Percentiles rank a stretch among this genome's conserved stretches.
Conservation (phyloP, 2,888 invertebrate species). For the Drosophila seclusa region DNA sequence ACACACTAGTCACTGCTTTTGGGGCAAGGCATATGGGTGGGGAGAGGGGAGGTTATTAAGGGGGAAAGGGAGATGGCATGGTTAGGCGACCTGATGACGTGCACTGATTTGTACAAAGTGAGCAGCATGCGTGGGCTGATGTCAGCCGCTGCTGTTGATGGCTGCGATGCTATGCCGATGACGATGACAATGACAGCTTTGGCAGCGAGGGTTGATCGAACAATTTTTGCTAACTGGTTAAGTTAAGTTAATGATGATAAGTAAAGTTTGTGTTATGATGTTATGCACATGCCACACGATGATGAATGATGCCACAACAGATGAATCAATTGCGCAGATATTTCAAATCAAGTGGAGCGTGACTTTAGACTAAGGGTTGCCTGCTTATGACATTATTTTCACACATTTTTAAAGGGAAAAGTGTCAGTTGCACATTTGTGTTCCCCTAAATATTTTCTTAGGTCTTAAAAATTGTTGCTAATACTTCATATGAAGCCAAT, state of each 20-base stretch:
- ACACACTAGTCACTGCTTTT: slow-evolving; percentile 10
- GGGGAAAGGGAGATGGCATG: neutral
- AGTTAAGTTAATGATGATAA: neutral
- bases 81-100: slow-evolving; percentile 58
- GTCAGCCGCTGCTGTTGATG: slow-evolving; percentile 30
- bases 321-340: slow-evolving; percentile 40
- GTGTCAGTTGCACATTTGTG: neutral
- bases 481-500: neutral
- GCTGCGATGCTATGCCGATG: slow-evolving; percentile 8
- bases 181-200: slow-evolving; percentile 46
- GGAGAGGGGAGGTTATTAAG: neutral
- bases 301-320: slow-evolving; percentile 43
- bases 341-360: neutral
- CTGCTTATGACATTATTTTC: neutral
- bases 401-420: too few relatives aligned
- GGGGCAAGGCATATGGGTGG: slow-evolving; percentile 8
- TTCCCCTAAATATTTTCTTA: neutral
- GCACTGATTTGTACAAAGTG: slow-evolving; percentile 65
- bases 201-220: slow-evolving; percentile 64
- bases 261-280: slow-evolving; percentile 36
- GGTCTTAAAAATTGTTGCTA: rapidly evolving
- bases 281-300: slow-evolving; percentile 10
- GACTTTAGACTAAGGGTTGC: neutral
- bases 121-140: slow-evolving; percentile 48
- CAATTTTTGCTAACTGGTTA: slow-evolving; percentile 21